phyloP scores from a whole-genome alignment of 2,888 invertebrate genomes.

The Ceriagrion tenellum region DNA sequence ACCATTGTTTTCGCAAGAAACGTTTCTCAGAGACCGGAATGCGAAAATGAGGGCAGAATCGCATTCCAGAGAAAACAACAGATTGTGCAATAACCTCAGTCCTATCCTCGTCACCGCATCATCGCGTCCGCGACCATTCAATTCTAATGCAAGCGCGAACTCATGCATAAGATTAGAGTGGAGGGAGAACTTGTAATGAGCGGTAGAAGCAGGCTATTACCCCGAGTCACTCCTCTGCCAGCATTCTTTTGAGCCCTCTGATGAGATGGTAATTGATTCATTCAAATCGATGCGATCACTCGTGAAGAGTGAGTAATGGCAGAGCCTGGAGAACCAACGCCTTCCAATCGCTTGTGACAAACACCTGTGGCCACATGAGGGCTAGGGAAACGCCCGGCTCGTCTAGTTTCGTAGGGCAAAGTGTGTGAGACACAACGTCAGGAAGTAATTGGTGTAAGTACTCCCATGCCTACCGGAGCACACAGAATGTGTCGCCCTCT shows the following conservation, averaged over 20 bases:
- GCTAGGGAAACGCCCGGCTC: background rate
- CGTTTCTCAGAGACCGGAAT: background rate
- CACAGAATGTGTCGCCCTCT: background rate
- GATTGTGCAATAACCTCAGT: background rate
- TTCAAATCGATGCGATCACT: background rate
- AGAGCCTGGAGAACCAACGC: background rate
- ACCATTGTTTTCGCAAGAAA: no score
- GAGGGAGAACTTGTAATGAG: background rate
- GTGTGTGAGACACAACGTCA: no score
- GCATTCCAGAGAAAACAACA: background rate
- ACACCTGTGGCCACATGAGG: background rate
- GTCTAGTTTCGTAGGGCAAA: background rate
- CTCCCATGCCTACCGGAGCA: background rate
- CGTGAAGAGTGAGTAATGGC: background rate
- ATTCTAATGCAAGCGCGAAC: background rate
- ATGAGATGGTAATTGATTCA: slow-evolving; percentile 18
- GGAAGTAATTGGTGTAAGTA: background rate
- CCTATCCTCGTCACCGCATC: background rate
- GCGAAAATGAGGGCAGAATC: background rate
- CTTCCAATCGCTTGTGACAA: background rate
- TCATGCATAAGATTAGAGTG: background rate
- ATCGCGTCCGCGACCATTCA: background rate
- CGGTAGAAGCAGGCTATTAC: background rate
- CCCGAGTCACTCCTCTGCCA: background rate
- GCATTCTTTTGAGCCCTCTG: background rate